Base-by-base conservation (phyloP, 1,140 invertebrate genomes). In the Drosophila murphyi region DNA sequence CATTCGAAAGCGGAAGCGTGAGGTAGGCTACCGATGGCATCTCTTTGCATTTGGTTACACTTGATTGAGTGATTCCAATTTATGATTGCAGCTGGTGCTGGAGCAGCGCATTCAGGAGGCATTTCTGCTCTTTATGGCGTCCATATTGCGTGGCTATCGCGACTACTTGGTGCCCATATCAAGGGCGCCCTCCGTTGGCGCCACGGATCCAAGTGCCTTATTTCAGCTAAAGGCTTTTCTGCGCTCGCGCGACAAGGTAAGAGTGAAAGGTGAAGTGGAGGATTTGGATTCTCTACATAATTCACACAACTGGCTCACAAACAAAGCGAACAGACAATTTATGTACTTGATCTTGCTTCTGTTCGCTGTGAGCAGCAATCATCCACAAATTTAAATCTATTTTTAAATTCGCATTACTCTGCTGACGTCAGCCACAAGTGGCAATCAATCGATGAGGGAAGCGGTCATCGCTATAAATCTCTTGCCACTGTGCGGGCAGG, bases 21-120 rank as follows among this genome's bases (percentile, higher is more conserved):
- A 95, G 74, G 82, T 68, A 63, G 51, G 54, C 54, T 28, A 8
- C 2, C 4, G 52, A 3, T 87, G 93, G 92, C 56, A 48, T 20
- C 43, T 48, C 34, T 43, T 8, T 8, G n/a, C 2, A 7, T n/a
- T 8, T 28, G 47, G 4, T 45, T 20, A 20, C 20, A 32, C 20
- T 32, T 28, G 29, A 54, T 29, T 28, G 20, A 12, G 8, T 34
- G 54, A 56, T 12, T 47, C 31, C 35, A 43, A 7, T 55, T 81
- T 93, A 93, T 52, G 81, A 96, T 35, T 69, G 8, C 43, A 86
- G 94, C 95, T 97, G 94, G 94, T 95, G 20, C 92, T 98, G 71
- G 98, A 99, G 91, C 93, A 98, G 55, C 96, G 97, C 93, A 99
- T 99, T 63, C 98, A 99, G 93, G 98, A 99, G 93, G 97, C 98